These are phyloP conservation scores for Leptopterna dolabrata DNA, from an alignment of 2,888 invertebrate genomes.

Conservation along the genomic window DNA sequence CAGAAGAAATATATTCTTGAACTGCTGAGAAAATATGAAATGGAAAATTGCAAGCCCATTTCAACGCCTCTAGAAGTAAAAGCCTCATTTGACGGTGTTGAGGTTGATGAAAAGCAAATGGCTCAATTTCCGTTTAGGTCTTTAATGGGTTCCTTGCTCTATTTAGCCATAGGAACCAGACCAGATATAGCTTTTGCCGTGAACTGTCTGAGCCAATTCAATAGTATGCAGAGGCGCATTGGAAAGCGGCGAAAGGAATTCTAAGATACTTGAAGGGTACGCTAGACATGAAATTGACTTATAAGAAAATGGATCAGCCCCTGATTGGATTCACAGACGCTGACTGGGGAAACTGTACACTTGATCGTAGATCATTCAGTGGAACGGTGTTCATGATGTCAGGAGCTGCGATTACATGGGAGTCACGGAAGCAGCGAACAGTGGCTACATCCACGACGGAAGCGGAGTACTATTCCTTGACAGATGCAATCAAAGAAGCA, in stretches of 20 bases:
- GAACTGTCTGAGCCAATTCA: slow-evolving; percentile 23
- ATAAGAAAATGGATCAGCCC: background rate
- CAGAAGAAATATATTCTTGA: slow-evolving; percentile 56
- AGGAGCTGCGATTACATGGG: slow-evolving; percentile 1
- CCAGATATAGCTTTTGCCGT: slow-evolving; percentile 30
- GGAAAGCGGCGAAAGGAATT: slow-evolving; percentile 19
- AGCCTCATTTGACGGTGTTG: background rate
- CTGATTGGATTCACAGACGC: background rate
- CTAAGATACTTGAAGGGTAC: slow-evolving; percentile 27
- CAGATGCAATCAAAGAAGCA: background rate
- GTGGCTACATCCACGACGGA: slow-evolving; percentile 12
- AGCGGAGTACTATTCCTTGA: slow-evolving; percentile 14
- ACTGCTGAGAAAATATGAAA: slow-evolving; percentile 55
- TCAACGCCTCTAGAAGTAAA: slow-evolving; percentile 28
- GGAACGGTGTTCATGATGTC: background rate
- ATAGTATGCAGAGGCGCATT: background rate
- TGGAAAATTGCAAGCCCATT: slow-evolving; percentile 53
- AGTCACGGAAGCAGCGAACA: background rate
- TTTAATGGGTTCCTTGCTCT: slow-evolving; percentile 16
- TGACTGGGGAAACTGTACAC: slow-evolving; percentile 9
- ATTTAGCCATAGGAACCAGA: background rate
- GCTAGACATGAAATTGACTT: background rate
- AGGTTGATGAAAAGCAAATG: background rate
- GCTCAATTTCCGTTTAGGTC: background rate
- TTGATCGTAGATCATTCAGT: background rate